phyloP scores from a whole-genome alignment of 2,888 invertebrate species.

The Drosophila testacea region DNA sequence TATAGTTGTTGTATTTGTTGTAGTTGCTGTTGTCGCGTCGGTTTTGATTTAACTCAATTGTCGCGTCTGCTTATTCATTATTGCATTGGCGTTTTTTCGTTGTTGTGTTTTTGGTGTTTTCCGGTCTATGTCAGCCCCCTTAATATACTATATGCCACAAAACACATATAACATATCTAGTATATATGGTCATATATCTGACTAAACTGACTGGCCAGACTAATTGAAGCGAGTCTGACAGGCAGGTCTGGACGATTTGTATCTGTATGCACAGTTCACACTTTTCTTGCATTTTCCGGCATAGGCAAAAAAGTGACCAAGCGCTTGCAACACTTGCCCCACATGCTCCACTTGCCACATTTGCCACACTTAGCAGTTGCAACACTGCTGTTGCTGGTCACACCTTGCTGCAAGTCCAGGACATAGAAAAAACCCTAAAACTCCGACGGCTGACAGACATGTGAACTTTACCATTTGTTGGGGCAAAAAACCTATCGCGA shows the following conservation, averaged over 20 bases:
- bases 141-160: constrained; percentile 5
- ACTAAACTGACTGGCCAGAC: constrained; percentile 67
- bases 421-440: constrained; percentile 34
- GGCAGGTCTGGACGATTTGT: constrained; percentile 56
- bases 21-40: constrained; percentile 60
- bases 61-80: constrained; percentile 76
- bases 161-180: constrained; percentile 6
- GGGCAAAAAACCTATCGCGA: constrained; percentile 51
- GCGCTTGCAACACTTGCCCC: constrained; percentile 47
- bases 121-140: constrained; percentile 67
- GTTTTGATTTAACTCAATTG: constrained; percentile 78
- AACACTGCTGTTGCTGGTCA: constrained; percentile 42
- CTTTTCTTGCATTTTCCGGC: constrained; percentile 74
- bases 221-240: constrained; percentile 75
- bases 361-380: constrained; percentile 45
- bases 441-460: constrained; percentile 70
- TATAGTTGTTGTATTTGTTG: constrained; percentile 24
- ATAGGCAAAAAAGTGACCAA: constrained; percentile 32
- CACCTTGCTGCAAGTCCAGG: constrained; percentile 48
- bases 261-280: constrained; percentile 83
- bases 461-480: constrained; percentile 61
- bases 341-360: constrained; percentile 42
- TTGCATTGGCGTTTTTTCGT: constrained; percentile 50
- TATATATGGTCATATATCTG: constrained; percentile 14
- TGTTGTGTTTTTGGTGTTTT: constrained; percentile 62